A percentile compares a stretch with the other conserved stretches of the same genome.
phyloP scores from a whole-genome alignment of 2,888 invertebrate genomes.

The Sarcophaga variegata region DNA sequence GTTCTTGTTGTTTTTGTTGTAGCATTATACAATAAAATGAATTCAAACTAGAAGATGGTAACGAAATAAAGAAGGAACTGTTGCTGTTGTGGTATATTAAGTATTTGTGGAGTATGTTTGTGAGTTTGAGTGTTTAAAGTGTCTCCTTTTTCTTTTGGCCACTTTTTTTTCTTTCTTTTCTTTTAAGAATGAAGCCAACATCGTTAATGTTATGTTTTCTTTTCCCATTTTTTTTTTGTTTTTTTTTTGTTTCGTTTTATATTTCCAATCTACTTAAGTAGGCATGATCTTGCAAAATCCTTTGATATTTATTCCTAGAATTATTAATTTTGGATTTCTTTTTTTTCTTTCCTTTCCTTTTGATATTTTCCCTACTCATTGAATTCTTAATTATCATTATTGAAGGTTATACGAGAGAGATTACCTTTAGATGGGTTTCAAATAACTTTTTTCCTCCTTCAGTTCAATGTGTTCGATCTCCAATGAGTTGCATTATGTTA shows the following conservation, averaged over 20 bases:
- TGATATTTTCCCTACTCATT: constrained; percentile 32
- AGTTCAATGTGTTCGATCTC: constrained; percentile 25
- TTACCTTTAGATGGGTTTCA: constrained; percentile 19
- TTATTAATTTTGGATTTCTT: constrained; percentile 50
- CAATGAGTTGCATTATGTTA: constrained; percentile 69
- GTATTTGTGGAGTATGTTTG: constrained; percentile 5
- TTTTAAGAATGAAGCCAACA: neutral
- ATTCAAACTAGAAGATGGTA: constrained; percentile 42
- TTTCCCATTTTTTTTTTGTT: neutral
- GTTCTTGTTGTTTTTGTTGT: constrained; percentile 4
- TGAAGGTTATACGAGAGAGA: constrained; percentile 18
- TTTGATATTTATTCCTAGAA: constrained; percentile 69
- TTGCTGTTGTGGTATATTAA: constrained; percentile 47
- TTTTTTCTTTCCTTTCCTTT: neutral
- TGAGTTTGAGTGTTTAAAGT: constrained; percentile 11
- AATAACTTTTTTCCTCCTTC: constrained; percentile 3
- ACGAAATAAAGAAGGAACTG: constrained; percentile 40
- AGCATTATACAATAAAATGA: constrained; percentile 8
- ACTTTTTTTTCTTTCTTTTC: neutral
- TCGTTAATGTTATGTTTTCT: neutral
- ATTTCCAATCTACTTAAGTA: constrained; percentile 65
- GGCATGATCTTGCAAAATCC: constrained; percentile 69
- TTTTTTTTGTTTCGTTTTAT: neutral
- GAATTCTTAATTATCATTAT: constrained; percentile 58
- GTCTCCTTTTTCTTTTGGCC: constrained; percentile 6